Base-by-base conservation (phyloP, 2,888 invertebrate species). In the Apocheima hispidaria region DNA sequence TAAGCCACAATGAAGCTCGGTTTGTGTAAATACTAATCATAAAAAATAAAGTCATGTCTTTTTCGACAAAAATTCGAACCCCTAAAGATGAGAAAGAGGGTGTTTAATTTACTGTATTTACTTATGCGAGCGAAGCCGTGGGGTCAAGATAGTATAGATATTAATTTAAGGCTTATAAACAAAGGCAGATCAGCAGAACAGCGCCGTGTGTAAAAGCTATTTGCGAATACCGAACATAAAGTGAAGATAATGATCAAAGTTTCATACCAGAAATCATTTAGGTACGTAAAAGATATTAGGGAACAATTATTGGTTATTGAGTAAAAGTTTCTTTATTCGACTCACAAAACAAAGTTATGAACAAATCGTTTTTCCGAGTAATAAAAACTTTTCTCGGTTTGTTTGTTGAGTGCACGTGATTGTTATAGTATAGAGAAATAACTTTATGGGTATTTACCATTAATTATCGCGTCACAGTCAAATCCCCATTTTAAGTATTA, bases 221-320 rank as follows among this genome's bases (percentile, higher is more conserved):
- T 16, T 16, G 43, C 7, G 9, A 44, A 26, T 16, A 26, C 43
- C 43, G 4, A 16, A 26, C 35, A 35, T 36, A 51, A 51, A 49
- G 40, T 26, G 23, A 73, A 79, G 76, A 77, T 77, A 79, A 80
- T 74, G 78, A 77, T 67, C 73, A 43, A 83, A 82, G 74, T 82
- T 82, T 46, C 46, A 69, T 70, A 73, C 33, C 50, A 38, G 35
- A 51, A 81, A 78, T 79, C 73, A 79, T 79, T 83, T 46, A 46
- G 30, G 46, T 78, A 79, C 71, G 72, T 68, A 66, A 71, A 79
- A 79, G 75, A 78, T 79, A 78, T 83, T 77, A 78, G 67, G 69
- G 70, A 78, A 76, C 77, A 77, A 79, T 83, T 81, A 81, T 79
- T 77, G 78, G 80, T 79, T 81, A 81, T 83, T 72, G 79, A 72